Percentiles rank a stretch among this genome's conserved stretches.
Conservation (phyloP, 2,113 vertebrate species). For the Albula glossodonta region DNA sequence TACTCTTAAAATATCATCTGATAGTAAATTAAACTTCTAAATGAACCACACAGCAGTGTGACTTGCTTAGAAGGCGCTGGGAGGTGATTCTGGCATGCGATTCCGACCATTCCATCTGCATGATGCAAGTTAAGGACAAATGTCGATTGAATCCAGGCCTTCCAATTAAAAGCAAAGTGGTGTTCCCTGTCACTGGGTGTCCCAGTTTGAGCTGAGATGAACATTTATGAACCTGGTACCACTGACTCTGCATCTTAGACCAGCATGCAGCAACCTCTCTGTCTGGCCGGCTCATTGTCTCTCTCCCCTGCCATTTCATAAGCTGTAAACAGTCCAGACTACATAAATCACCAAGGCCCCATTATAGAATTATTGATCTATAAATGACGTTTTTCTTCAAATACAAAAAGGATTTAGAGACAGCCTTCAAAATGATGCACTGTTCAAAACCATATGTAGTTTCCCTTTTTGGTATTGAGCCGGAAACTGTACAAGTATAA, state of each 20-base stretch:
- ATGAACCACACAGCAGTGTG: too few species aligned
- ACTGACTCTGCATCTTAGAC: background rate
- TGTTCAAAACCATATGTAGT: background rate
- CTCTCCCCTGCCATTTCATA: background rate
- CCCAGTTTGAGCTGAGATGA: background rate
- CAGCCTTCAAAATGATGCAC: constrained; percentile 6
- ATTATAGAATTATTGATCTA: constrained; percentile 5
- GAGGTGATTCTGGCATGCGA: too few species aligned
- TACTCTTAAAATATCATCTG: too few species aligned
- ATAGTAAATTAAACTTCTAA: too few species aligned
- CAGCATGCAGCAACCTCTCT: background rate
- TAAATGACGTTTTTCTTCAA: constrained; percentile 1
- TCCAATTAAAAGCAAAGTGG: too few species aligned
- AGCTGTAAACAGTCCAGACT: background rate
- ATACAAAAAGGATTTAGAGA: constrained; percentile 7
- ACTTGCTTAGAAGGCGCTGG: too few species aligned
- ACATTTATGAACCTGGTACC: background rate
- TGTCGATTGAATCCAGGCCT: too few species aligned
- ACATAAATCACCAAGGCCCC: background rate
- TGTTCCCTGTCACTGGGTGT: background rate
- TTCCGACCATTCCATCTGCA: too few species aligned
- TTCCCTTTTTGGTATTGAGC: background rate
- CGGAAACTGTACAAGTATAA: background rate
- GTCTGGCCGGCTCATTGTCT: background rate
- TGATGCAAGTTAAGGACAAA: too few species aligned